Evolutionary conservation across 23 tunicate genomes (phyloP), one percentile per base, ranked within the genome.

Genomic region (Ascidia mentula): DNA sequence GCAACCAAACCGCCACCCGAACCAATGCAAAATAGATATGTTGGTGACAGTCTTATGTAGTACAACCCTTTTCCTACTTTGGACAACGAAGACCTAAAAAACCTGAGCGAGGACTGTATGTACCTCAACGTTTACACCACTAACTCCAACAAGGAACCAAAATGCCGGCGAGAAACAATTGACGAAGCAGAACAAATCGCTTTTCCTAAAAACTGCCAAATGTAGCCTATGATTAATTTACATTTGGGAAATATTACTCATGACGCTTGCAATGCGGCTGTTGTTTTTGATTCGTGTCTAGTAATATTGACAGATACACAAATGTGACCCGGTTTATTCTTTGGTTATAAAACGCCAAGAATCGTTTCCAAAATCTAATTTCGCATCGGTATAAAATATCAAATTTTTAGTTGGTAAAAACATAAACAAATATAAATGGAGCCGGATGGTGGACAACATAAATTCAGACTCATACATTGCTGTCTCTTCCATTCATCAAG

Each of bases 41-140:
- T 28, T 6, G 65, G 65, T 1, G 65, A 53, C 2, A 53, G 24
- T 3, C 65, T 53, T 53, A 26, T 18, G 28, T 24, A 28, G 4
- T 35, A 4, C 34, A n/a, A 34, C 18, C 38, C 75, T 36, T 36
- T 26, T 7, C 24, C 39, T n/a, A 36, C 31, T 26, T 20, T 53
- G 4, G 65, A n/a, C n/a, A 32, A 75, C 15, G 79, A 38, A 37
- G n/a, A 34, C 53, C 17, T 39, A 26, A 15, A 33, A 2, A 31
- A 75, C 17, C 24, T 39, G 34, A 75, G 79, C 37, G 79, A 75
- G 17, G 79, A 75, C 20, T 75, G 79, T 75, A 22, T 75, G 45
- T 75, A 75, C 37, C 59, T 75, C 30, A 75, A 75, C 79, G 79
- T 75, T 33, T 75, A 4, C 65, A 37, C 53, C 5, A 32, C 24